Evolutionary conservation across 1,140 invertebrate species (phyloP), one percentile per base, ranked within the genome.

Genomic region (Steinernema khuongi): DNA sequence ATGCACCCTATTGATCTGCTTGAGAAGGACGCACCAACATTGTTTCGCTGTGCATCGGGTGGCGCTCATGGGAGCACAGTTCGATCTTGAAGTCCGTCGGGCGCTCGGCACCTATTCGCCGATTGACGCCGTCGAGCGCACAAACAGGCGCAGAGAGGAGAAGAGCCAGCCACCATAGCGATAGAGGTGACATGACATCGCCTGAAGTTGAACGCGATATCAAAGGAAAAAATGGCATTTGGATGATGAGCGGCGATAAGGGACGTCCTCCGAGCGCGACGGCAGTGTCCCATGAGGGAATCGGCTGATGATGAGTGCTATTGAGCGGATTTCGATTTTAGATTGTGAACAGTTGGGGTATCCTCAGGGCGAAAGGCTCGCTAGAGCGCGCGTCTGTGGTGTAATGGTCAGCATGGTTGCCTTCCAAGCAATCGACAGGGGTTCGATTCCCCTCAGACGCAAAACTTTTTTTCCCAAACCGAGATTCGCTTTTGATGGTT

Each of bases 11-110:
- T n/a, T 33, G 1, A 26, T 26, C n/a, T 17, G 28, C 1, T n/a
- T 0, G 7, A 1, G 28, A 70, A 31, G 33, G 66, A 73, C 74
- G 26, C 7, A 77, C 75, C 17, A 77, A 31, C 75, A 77, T 77
- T 2, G 75, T 77, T 4, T 77, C 75, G 19, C 36, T 22, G 26
- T 69, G 31, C 44, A 77, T 77, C 19, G 75, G 75, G n/a, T 70
- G 67, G 19, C 70, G 11, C 67, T 75, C 70, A 28, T 67, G 74
- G n/a, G 75, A 77, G 43, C 75, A 77, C n/a, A 67, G n/a, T 19
- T 31, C 32, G n/a, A 77, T 71, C 18, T 41, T 79, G 22, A 77
- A 77, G 28, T 77, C 75, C 11, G 71, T 22, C 22, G 75, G 75
- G 26, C 29, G 43, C 33, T 77, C 75, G 14, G 74, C 50, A 14